These are phyloP conservation scores for Baryphthengus martii DNA, from an alignment of 2,113 vertebrate species.

Conservation along the genomic window DNA sequence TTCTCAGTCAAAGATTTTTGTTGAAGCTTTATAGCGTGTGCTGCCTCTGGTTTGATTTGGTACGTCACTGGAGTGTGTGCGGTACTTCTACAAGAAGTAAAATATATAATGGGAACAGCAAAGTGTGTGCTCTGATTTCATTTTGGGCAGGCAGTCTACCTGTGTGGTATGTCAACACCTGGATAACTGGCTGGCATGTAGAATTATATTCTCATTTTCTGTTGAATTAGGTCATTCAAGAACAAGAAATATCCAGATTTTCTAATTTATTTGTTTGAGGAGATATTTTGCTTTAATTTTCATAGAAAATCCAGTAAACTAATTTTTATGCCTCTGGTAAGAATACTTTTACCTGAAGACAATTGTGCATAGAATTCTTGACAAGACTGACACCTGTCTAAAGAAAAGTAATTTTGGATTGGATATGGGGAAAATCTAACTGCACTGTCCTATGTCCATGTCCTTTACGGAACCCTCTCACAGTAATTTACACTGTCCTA, in stretches of 20 bases:
- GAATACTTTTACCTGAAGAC: not conserved
- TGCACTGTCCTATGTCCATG: not conserved
- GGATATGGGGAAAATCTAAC: not conserved
- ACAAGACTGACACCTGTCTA: not conserved
- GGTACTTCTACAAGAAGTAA: not conserved
- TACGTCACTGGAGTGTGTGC: not conserved
- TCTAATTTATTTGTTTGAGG: not conserved
- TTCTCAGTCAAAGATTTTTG: not conserved
- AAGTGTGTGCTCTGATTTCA: not conserved
- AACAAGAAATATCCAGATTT: not conserved
- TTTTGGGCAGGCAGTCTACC: not conserved
- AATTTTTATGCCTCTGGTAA: not conserved
- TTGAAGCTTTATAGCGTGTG: not conserved
- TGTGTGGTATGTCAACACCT: not conserved
- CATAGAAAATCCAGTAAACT: not conserved
- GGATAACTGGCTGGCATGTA: not conserved
- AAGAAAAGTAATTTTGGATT: not conserved
- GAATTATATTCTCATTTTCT: not conserved
- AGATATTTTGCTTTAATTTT: not conserved
- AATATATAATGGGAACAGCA: not conserved
- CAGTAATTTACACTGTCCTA: not conserved
- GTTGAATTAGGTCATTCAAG: not conserved
- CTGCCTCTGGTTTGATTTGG: not conserved
- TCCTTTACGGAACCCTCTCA: not conserved
- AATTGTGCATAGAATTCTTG: not conserved